These are phyloP conservation scores for Aurelia aurita complex sp. Pacific DNA, from an alignment of 30 jellyfish, hydroid and myxozoan genomes.

Conservation along the genomic window DNA sequence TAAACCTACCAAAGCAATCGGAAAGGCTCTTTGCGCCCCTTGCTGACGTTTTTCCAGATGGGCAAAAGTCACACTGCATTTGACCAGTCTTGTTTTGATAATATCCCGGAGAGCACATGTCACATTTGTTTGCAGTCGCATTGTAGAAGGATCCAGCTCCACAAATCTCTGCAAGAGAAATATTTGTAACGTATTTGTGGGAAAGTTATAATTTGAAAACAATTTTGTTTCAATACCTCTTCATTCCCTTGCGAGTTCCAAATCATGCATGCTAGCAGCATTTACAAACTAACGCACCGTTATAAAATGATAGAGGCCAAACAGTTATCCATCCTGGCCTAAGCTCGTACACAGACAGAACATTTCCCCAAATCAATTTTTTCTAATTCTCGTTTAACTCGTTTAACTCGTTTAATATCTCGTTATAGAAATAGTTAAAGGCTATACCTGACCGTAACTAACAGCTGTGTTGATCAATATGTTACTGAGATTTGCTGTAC, in stretches of 20 bases:
- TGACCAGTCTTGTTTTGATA: slow-evolving; percentile 59
- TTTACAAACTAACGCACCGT: neutral
- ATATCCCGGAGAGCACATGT: slow-evolving; percentile 65
- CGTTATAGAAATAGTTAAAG: too few relatives aligned
- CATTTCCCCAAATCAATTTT: too few relatives aligned
- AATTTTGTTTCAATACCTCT: neutral
- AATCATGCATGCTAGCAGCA: neutral
- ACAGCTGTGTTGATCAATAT: too few relatives aligned
- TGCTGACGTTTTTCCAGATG: slow-evolving; percentile 38
- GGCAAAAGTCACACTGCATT: slow-evolving; percentile 57
- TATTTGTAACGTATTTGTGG: neutral
- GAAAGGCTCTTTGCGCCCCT: slow-evolving; percentile 35
- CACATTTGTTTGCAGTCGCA: slow-evolving; percentile 35
- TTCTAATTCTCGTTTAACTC: too few relatives aligned
- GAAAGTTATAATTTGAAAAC: too few relatives aligned
- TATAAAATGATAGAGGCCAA: too few relatives aligned
- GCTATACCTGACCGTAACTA: too few relatives aligned
- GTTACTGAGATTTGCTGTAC: too few relatives aligned
- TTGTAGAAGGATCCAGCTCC: slow-evolving; percentile 62
- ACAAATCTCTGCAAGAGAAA: slow-evolving; percentile 30
- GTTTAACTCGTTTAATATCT: too few relatives aligned
- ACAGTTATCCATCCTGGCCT: too few relatives aligned
- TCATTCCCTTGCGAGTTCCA: neutral
- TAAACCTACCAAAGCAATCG: slow-evolving; percentile 46
- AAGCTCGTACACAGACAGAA: too few relatives aligned